Conservation (phyloP, 2,888 invertebrate genomes). For the Brachyptera putata region DNA sequence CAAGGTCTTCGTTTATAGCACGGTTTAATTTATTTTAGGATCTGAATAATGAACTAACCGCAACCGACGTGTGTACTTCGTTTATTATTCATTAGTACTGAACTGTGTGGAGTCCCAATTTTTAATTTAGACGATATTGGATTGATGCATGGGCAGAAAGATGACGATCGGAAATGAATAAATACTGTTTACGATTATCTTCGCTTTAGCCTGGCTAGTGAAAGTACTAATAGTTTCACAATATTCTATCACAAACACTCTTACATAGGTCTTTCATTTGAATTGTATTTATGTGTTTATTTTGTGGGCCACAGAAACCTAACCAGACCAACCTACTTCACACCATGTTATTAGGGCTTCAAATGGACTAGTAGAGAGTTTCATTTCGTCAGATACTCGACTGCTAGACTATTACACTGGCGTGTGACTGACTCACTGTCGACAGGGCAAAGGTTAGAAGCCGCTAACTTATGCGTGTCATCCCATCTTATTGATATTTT, state of each 20-base stretch:
- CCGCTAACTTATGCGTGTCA: too few species aligned
- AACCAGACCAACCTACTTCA: neutral
- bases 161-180: neutral
- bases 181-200: neutral
- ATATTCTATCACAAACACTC: neutral
- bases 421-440: too few species aligned
- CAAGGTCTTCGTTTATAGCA: slow-evolving; percentile 1
- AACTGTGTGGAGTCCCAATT: too few species aligned
- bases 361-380: too few species aligned
- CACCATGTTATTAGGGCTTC: neutral
- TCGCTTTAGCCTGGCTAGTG: slow-evolving; percentile 11
- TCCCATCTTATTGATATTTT: too few species aligned
- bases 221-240: slow-evolving; percentile 12
- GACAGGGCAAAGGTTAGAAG: too few species aligned
- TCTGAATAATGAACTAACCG: neutral
- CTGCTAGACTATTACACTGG: too few species aligned
- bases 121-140: too few species aligned
- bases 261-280: neutral
- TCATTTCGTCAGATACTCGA: too few species aligned
- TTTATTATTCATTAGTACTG: too few species aligned
- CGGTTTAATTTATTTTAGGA: neutral
- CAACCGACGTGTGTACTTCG: too few species aligned
- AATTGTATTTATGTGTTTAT: neutral
- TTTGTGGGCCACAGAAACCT: neutral
- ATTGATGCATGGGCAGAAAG: too few species aligned